Evolutionary conservation across 2,888 invertebrate species (phyloP).

Genomic region (Hypolimnas misippus): DNA sequence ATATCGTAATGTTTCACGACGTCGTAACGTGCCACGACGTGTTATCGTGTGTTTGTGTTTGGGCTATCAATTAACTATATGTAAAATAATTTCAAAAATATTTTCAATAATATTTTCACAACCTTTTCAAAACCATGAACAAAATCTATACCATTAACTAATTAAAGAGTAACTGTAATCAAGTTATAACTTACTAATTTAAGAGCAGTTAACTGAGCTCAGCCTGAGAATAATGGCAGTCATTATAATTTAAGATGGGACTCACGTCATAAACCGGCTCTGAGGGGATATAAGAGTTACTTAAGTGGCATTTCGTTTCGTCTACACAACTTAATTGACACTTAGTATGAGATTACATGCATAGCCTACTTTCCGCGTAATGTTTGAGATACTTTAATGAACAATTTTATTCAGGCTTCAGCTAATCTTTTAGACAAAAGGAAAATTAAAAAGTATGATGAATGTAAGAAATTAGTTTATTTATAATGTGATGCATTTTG

Average conservation of each 20-base stretch:
- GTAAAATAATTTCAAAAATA: no score
- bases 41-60: no score
- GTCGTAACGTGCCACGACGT: no score
- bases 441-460: no score
- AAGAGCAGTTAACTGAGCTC: constrained; percentile 29
- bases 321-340: constrained; percentile 23
- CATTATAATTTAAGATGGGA: constrained; percentile 36
- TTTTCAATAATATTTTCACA: no score
- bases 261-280: constrained; percentile 19
- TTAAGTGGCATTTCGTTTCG: constrained; percentile 27
- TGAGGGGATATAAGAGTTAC: constrained; percentile 21
- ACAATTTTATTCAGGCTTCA: constrained; percentile 2
- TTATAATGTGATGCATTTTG: no score
- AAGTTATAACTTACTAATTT: constrained; percentile 26
- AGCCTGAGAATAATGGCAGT: constrained; percentile 31
- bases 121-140: no score
- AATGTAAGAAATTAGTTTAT: no score
- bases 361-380: not conserved
- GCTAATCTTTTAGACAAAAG: no score
- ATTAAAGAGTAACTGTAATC: constrained; percentile 18
- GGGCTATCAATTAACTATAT: no score
- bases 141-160: constrained; percentile 11
- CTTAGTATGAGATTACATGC: constrained; percentile 25
- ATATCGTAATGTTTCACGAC: no score
- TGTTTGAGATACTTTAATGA: constrained; percentile 1